These are phyloP conservation scores for Clarias pachynema DNA, from an alignment of 2,797 vertebrate genomes.

Conservation along the genomic window DNA sequence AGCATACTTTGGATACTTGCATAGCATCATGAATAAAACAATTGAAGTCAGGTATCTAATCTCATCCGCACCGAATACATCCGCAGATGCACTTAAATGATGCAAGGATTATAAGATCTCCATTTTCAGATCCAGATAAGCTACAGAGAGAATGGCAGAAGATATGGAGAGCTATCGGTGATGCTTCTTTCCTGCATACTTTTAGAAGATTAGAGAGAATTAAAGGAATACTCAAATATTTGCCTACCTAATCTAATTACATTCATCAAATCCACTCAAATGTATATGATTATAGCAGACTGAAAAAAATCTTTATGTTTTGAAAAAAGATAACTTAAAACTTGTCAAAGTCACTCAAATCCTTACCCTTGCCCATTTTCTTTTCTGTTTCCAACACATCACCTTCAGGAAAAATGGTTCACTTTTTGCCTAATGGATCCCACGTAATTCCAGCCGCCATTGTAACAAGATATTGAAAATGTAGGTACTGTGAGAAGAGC, in stretches of 20 bases:
- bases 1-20: neutral
- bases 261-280: conserved; percentile 4
- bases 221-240: neutral
- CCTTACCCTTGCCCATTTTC: no score
- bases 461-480: no score
- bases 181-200: neutral
- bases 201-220: conserved; percentile 10
- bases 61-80: conserved; percentile 64
- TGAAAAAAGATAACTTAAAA: neutral
- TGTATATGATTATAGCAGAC: neutral
- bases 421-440: no score
- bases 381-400: no score
- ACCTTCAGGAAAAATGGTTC: no score
- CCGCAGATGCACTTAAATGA: conserved; percentile 66
- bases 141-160: conserved; percentile 44
- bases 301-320: neutral
- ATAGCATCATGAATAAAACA: neutral
- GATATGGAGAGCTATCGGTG: conserved; percentile 7
- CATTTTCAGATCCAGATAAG: conserved; percentile 42
- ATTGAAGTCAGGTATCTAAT: conserved; percentile 29
- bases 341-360: no score
- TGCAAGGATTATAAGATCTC: conserved; percentile 61
- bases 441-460: no score
- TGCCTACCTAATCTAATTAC: neutral
- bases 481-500: no score